Evolutionary conservation across 2,888 invertebrate genomes (phyloP).

Genomic region (Cephus pygmeus): DNA sequence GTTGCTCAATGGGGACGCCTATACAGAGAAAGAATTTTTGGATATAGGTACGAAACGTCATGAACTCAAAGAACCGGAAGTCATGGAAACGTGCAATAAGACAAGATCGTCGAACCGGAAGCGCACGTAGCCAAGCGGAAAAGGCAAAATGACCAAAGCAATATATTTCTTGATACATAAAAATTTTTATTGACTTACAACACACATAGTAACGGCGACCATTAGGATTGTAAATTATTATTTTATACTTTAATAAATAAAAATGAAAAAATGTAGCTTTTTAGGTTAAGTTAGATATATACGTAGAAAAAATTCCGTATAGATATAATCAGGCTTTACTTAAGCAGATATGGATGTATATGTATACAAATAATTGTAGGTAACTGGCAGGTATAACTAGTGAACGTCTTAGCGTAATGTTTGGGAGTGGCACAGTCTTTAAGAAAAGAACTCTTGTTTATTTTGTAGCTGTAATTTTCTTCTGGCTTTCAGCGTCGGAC

Average conservation of each 20-base stretch:
- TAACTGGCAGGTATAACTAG: not conserved
- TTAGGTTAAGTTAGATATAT: not conserved
- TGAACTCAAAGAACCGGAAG: not conserved
- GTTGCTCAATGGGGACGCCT: not conserved
- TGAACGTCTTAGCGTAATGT: not conserved
- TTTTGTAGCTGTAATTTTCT: conserved; percentile 18
- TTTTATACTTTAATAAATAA: conserved; percentile 4
- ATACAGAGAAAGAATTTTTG: not conserved
- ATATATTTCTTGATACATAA: not conserved
- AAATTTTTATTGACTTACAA: not conserved
- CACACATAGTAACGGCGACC: not conserved
- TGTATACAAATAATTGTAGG: not conserved
- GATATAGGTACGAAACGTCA: not conserved
- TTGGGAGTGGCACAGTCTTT: conserved; percentile 2
- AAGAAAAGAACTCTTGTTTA: conserved; percentile 23
- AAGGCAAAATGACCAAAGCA: not conserved
- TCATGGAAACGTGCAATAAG: not conserved
- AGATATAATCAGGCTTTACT: not conserved
- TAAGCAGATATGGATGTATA: not conserved
- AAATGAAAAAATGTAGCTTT: not conserved
- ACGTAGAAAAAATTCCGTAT: not conserved
- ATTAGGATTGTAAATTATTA: not conserved
- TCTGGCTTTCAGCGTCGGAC: conserved; percentile 24
- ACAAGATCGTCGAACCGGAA: not conserved
- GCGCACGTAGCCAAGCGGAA: not conserved